phyloP scores from a whole-genome alignment of 2,113 vertebrate genomes.

The Rhadina sibilatrix region DNA sequence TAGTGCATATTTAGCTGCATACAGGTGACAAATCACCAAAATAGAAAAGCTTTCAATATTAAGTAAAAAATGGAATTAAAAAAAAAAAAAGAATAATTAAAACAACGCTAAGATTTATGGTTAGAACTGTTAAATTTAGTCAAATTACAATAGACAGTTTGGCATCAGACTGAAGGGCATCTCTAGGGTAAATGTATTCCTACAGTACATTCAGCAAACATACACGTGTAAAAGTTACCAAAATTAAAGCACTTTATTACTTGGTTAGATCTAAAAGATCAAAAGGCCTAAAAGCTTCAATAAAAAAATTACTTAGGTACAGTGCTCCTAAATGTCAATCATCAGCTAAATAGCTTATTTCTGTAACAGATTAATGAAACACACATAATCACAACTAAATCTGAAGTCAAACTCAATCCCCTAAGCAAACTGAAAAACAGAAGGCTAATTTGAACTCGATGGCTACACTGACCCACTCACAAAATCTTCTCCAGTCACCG shows the following conservation, averaged over 20 bases:
- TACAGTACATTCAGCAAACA: neutral
- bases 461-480: neutral
- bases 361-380: neutral
- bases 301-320: neutral
- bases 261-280: neutral
- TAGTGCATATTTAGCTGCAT: neutral
- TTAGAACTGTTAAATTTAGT: neutral
- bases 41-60: neutral
- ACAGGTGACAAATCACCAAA: neutral
- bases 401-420: neutral
- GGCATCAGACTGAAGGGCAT: neutral
- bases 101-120: neutral
- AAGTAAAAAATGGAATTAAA: neutral
- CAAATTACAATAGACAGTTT: neutral
- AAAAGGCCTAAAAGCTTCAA: neutral
- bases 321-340: neutral
- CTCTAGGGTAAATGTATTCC: neutral
- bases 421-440: neutral
- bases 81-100: neutral
- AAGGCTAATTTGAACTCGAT: neutral
- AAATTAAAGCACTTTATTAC: neutral
- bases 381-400: neutral
- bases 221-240: neutral
- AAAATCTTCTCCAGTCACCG: neutral
- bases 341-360: neutral